Percentiles rank a stretch among this genome's conserved stretches.
Evolutionary conservation across 2,888 invertebrate genomes (phyloP).

Genomic region (Lasioglossum oenotherae): DNA sequence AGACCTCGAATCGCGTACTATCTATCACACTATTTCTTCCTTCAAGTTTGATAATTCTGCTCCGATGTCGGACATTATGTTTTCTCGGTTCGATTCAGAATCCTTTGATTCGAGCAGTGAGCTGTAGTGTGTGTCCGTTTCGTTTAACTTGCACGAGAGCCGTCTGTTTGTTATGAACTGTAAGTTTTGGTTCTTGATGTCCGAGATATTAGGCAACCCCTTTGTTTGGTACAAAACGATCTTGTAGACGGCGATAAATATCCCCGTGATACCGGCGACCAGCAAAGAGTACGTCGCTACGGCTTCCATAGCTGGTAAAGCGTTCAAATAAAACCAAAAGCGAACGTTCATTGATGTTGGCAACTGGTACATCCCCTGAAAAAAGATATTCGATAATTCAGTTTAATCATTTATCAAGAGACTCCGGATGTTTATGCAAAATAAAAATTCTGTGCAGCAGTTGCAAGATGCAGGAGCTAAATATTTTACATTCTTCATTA

Average conservation of each 20-base stretch:
- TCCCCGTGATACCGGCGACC: constrained; percentile 85
- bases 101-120: constrained; percentile 79
- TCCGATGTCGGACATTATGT: constrained; percentile 25
- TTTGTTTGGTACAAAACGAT: constrained; percentile 77
- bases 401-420: background rate
- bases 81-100: constrained; percentile 40
- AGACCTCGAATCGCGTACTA: background rate
- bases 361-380: constrained; percentile 89
- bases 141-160: constrained; percentile 77
- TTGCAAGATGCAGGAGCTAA: no score
- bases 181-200: constrained; percentile 76
- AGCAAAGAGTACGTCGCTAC: constrained; percentile 86
- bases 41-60: constrained; percentile 50
- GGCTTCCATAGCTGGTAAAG: constrained; percentile 88
- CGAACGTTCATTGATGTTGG: constrained; percentile 87
- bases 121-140: constrained; percentile 84
- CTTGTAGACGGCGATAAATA: constrained; percentile 85
- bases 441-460: no score
- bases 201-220: constrained; percentile 61
- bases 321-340: constrained; percentile 90
- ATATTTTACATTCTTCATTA: no score
- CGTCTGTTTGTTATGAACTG: constrained; percentile 76
- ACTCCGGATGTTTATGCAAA: no score
- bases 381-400: constrained; percentile 10
- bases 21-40: constrained; percentile 52